Evolutionary conservation across 2,888 invertebrate genomes (phyloP).

Genomic region (Shargacucullia verbasci): DNA sequence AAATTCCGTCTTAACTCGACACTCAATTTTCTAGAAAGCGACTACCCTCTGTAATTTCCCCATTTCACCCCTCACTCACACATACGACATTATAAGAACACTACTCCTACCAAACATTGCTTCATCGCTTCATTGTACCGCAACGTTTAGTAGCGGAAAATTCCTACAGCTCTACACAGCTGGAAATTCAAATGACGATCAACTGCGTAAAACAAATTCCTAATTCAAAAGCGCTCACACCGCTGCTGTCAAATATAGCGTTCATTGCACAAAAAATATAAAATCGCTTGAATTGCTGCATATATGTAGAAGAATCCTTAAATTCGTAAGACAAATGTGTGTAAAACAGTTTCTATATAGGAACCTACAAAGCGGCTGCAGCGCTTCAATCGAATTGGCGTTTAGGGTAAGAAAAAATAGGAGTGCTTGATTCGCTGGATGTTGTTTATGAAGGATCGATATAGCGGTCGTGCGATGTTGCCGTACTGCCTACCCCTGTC

Average conservation of each 20-base stretch:
- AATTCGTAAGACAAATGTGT: conserved; percentile 19
- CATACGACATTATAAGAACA: conserved; percentile 2
- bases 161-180: conserved; percentile 39
- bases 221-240: conserved; percentile 1
- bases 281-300: conserved; percentile 18
- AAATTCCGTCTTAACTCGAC: conserved; percentile 12
- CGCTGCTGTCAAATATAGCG: conserved; percentile 18
- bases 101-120: conserved; percentile 6
- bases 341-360: conserved; percentile 13
- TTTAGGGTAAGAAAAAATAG: conserved; percentile 4
- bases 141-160: conserved; percentile 37
- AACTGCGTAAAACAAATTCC: conserved; percentile 16
- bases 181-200: conserved; percentile 32
- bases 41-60: conserved; percentile 20
- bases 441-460: conserved; percentile 70
- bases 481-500: conserved; percentile 68
- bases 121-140: conserved; percentile 31
- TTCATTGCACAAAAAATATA: conserved; percentile 7
- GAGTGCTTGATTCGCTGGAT: conserved; percentile 66
- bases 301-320: conserved; percentile 17
- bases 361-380: conserved; percentile 21
- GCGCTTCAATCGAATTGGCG: conserved; percentile 26
- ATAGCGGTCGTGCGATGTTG: conserved; percentile 78
- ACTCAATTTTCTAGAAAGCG: conserved; percentile 18
- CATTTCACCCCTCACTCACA: conserved; percentile 24